Percentiles rank a stretch among this genome's conserved stretches.
Conservation (phyloP, 2,113 vertebrate genomes). For the Micromys minutus region DNA sequence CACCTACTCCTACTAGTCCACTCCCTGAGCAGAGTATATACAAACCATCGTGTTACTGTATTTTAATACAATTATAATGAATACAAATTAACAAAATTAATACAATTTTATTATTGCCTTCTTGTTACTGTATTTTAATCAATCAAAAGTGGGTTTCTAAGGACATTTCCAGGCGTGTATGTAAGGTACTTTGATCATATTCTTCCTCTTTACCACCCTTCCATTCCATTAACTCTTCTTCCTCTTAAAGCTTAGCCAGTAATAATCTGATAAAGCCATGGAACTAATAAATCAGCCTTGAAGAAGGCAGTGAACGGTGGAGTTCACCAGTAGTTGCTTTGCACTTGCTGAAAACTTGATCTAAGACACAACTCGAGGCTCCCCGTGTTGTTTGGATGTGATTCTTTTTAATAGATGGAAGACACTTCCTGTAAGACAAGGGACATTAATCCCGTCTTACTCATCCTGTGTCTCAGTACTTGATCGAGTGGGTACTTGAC, state of each 20-base stretch:
- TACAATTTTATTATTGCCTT: no score
- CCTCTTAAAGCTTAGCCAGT: background rate
- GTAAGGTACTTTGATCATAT: background rate
- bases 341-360: background rate
- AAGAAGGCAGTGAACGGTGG: background rate
- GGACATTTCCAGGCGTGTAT: background rate
- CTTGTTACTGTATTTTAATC: background rate
- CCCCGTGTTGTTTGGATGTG: background rate
- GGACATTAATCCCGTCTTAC: background rate
- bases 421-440: background rate
- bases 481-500: background rate
- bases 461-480: background rate
- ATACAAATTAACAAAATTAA: no score
- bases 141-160: no score
- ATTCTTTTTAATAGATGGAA: conserved; percentile 32
- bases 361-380: background rate
- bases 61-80: no score
- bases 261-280: background rate
- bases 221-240: background rate
- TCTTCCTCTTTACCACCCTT: background rate
- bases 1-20: no score
- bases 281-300: rapidly evolving
- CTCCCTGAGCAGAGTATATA: no score
- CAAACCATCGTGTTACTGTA: background rate
- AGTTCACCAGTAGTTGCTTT: background rate